Base-by-base conservation (phyloP, 2,888 invertebrate species). In the Tiphia femorata region DNA sequence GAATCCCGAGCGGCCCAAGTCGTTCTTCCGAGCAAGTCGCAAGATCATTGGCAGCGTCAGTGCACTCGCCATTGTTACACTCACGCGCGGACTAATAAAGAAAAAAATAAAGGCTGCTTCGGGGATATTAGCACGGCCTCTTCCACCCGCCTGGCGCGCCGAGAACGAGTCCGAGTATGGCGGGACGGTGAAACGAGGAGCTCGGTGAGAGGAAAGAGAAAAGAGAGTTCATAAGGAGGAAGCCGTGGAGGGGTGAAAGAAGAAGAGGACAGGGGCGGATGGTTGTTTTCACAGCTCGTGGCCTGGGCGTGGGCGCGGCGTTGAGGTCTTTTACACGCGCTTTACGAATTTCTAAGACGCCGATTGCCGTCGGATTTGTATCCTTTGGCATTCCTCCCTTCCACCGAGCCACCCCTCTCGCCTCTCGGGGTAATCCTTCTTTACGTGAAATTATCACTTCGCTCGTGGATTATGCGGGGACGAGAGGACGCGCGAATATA, bases 81-180 rank as follows among this genome's bases (percentile, higher is more conserved):
- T n/a, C n/a, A n/a, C 30, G 41, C 46, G 50, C 58, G 55, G 59
- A 64, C 71, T 77, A 77, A 76, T 77, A 76, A 75, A 76, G 75
- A 78, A 73, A n/a, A n/a, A 77, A 77, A 78, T 77, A 78, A 75
- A 74, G 72, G 67, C 64, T 62, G 61, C 66, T 42, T 53, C 60
- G 62, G 67, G 70, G 73, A 75, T 76, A 76, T 76, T 73, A 75
- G 69, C 70, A 65, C 64, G 55, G 56, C 33, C 43, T 37, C 64
- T 54, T 35, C 30, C 40, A 49, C 30, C 21, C 44, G 19, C 29
- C 12, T 46, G 21, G 37, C 19, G 40, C 55, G 33, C 30, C 25
- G 35, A 27, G 33, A 33, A 33, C 14, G 33, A 33, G 33, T 14
- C 33, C 14, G 33, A 33, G 33, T 33, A 33, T 14, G 33, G 33